Percentiles rank a stretch among this genome's conserved stretches.
These are phyloP conservation scores for Mirounga angustirostris DNA, from an alignment of 2,113 vertebrate genomes.

Conservation along the genomic window DNA sequence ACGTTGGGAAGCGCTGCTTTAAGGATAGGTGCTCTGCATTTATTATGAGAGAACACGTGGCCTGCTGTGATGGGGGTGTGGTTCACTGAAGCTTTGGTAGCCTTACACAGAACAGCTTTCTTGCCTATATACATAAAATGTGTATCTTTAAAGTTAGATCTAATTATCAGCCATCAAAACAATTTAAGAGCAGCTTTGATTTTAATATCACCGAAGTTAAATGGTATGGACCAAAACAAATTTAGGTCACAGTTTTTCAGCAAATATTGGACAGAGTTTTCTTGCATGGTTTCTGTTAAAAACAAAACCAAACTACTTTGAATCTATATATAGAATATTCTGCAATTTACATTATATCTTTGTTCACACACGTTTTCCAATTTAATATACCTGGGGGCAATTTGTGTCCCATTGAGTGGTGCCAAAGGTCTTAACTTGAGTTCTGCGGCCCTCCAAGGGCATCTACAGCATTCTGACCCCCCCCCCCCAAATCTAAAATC, in stretches of 20 bases:
- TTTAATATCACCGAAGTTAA: not conserved
- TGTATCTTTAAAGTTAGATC: not conserved
- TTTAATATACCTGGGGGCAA: not conserved
- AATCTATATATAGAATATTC: not conserved
- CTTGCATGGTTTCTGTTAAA: not conserved
- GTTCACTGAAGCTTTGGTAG: not conserved
- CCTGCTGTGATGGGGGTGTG: not conserved
- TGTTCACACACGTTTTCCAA: not conserved
- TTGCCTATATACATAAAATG: not conserved
- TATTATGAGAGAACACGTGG: not conserved
- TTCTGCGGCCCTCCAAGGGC: not conserved
- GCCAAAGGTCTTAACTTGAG: not conserved
- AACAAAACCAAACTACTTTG: not conserved
- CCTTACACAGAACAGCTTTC: not conserved
- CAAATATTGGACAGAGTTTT: not conserved
- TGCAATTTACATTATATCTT: not conserved
- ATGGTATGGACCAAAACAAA: not conserved
- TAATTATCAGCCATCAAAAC: not conserved
- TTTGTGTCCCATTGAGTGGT: not conserved
- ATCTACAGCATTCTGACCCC: not conserved
- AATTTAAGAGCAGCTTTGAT: not conserved
- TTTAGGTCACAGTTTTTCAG: not conserved
- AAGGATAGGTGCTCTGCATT: not conserved
- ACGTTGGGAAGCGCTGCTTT: not conserved
- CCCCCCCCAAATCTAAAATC: not conserved